These are phyloP conservation scores for Agrochola litura DNA, from an alignment of 2,888 invertebrate species.

Conservation along the genomic window DNA sequence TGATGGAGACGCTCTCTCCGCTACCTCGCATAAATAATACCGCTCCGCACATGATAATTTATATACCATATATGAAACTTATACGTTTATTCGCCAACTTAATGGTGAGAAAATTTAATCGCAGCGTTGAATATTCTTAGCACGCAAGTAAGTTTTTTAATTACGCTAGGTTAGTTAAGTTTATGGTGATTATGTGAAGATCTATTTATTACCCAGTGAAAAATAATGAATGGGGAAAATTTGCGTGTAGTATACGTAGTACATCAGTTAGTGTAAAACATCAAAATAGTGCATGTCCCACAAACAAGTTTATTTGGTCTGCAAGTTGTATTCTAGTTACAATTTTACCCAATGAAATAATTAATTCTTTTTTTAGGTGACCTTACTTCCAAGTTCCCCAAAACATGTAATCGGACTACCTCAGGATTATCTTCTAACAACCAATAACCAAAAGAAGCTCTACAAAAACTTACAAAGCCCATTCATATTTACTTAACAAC, in stretches of 20 bases:
- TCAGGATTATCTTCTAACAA: conserved; percentile 24
- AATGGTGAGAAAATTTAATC: conserved; percentile 63
- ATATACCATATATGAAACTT: conserved; percentile 50
- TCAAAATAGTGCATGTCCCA: neutral
- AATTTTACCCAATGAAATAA: neutral
- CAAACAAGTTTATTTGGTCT: neutral
- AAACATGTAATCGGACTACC: neutral
- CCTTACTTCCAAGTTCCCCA: neutral
- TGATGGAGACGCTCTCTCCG: conserved; percentile 76
- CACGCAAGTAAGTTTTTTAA: conserved; percentile 29
- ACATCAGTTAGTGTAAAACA: neutral
- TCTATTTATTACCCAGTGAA: neutral
- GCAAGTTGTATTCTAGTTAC: neutral
- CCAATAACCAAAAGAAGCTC: conserved; percentile 24
- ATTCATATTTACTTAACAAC: conserved; percentile 58
- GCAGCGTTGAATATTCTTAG: conserved; percentile 16
- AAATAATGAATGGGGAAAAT: neutral
- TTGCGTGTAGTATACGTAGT: neutral
- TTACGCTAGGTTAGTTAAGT: conserved; percentile 10
- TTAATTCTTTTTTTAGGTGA: neutral
- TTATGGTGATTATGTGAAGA: conserved; percentile 8
- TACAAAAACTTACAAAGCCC: conserved; percentile 47
- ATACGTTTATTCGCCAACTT: conserved; percentile 51
- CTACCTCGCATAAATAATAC: conserved; percentile 69
- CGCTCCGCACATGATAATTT: conserved; percentile 62